These are phyloP conservation scores for Philopedon plagiatum DNA, from an alignment of 2,888 invertebrate species.

Conservation along the genomic window DNA sequence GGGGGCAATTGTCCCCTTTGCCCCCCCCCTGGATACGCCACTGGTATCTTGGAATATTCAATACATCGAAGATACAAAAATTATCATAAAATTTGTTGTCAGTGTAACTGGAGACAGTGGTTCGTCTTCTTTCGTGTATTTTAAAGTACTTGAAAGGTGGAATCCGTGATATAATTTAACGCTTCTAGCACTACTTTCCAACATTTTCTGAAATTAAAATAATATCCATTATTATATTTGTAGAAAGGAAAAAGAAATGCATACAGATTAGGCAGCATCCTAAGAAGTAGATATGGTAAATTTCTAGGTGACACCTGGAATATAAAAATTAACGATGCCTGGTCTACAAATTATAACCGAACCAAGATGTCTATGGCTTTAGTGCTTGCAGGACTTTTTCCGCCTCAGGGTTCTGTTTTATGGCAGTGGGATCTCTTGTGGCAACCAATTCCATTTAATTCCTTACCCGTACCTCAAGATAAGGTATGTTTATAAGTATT, in stretches of 20 bases:
- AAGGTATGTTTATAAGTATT: constrained; percentile 26
- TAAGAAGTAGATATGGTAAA: constrained; percentile 74
- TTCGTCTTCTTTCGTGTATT: too few species aligned
- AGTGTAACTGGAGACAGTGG: too few species aligned
- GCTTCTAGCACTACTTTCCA: too few species aligned
- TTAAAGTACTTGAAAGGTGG: too few species aligned
- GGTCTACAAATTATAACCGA: constrained; percentile 78
- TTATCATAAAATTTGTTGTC: too few species aligned
- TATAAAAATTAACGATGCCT: constrained; percentile 70
- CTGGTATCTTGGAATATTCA: too few species aligned
- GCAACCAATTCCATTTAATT: constrained; percentile 61
- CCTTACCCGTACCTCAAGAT: constrained; percentile 52
- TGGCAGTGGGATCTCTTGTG: constrained; percentile 70
- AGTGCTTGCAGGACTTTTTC: constrained; percentile 78
- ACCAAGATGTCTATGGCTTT: constrained; percentile 81
- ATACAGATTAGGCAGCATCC: constrained; percentile 72
- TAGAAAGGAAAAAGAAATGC: constrained; percentile 37
- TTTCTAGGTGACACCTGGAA: constrained; percentile 74
- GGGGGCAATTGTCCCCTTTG: too few species aligned
- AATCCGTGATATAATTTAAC: too few species aligned
- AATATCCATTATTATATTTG: background rate
- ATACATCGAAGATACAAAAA: too few species aligned
- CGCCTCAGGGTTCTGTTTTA: constrained; percentile 71
- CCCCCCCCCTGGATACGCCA: too few species aligned
- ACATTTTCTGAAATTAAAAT: too few species aligned